These are phyloP conservation scores for Thyatira batis DNA, from an alignment of 2,888 invertebrate genomes.

Conservation along the genomic window DNA sequence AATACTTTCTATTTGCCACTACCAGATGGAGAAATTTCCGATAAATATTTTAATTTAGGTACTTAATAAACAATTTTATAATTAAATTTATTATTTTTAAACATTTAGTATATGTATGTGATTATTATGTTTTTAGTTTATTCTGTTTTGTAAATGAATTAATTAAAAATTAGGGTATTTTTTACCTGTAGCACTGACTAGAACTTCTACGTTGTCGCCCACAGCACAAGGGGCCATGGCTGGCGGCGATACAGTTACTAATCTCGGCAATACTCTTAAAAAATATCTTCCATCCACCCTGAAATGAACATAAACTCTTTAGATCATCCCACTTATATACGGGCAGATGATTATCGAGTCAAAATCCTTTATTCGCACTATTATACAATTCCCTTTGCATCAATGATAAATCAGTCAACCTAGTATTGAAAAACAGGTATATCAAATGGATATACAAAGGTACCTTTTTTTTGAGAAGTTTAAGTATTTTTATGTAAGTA, in stretches of 20 bases:
- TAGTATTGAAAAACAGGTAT: background rate
- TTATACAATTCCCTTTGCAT: slow-evolving; percentile 1
- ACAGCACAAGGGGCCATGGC: slow-evolving; percentile 98
- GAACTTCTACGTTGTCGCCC: slow-evolving; percentile 96
- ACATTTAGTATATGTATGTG: too few species aligned
- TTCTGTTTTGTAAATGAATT: too few species aligned
- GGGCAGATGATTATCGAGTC: background rate
- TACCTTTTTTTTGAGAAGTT: too few species aligned
- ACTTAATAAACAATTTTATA: too few species aligned
- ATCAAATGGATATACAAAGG: too few species aligned
- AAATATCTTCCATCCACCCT: slow-evolving; percentile 85
- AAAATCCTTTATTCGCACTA: slow-evolving; percentile 5
- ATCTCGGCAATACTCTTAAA: slow-evolving; percentile 93
- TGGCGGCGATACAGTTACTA: slow-evolving; percentile 93
- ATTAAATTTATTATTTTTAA: too few species aligned
- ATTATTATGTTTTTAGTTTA: too few species aligned
- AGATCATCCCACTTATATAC: background rate
- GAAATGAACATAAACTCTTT: slow-evolving; percentile 14
- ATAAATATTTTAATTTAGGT: too few species aligned
- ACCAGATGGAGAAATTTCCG: too few species aligned
- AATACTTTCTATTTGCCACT: too few species aligned
- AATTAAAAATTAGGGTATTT: background rate
- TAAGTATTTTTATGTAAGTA: too few species aligned
- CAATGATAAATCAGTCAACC: background rate
- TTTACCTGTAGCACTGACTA: slow-evolving; percentile 91